Evolutionary conservation across 2,113 vertebrate genomes (phyloP), one percentile per base, ranked within the genome.

Genomic region (Cheirogaleus medius): DNA sequence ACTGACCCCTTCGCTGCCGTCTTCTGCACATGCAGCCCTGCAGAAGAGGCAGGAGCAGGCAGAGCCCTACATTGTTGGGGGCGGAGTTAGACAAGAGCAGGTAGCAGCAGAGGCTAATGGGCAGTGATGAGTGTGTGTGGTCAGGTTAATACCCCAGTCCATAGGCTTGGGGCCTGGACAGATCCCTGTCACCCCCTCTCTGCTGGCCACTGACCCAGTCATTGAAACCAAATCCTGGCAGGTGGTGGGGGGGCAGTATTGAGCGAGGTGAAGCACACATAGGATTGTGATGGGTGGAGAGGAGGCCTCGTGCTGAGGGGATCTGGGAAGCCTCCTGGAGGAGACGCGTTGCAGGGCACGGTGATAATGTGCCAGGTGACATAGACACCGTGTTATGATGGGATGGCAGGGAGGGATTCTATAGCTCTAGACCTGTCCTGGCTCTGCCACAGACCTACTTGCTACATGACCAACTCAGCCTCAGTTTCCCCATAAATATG

Each of bases 321-420:
- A n/a, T 60, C 71, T 68, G 27, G 77, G 63, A 37, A 73, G 17
- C 88, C 93, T 91, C 94, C 66, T 49, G 49, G 94, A 91, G 74
- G 87, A 89, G 89, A 68, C 60, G n/a, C 73, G 66, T 56, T 92
- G n/a, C 90, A n/a, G 23, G 25, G 15, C 52, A 85, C 8, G 7
- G 21, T 82, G 49, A n/a, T 11, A 27, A 80, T 10, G 10, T 11
- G 7, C 20, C 3, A 76, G 69, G 10, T 27, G 25, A 17, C 23
- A 7, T 1, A 77, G 32, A 49, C 29, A 47, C 63, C 5, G 68
- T 23, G 49, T 68, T 39, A 34, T 11, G n/a, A 34, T 56, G 21
- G 32, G 37, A 29, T 52, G 13, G 76, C 23, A 3, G 25, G 52
- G 17, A n/a, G 44, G 60, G 92, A 34, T 25, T 52, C 74, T 49